Percentiles rank a stretch among this genome's conserved stretches.
phyloP scores from a whole-genome alignment of 2,113 vertebrate species.

The Halichoerus grypus region DNA sequence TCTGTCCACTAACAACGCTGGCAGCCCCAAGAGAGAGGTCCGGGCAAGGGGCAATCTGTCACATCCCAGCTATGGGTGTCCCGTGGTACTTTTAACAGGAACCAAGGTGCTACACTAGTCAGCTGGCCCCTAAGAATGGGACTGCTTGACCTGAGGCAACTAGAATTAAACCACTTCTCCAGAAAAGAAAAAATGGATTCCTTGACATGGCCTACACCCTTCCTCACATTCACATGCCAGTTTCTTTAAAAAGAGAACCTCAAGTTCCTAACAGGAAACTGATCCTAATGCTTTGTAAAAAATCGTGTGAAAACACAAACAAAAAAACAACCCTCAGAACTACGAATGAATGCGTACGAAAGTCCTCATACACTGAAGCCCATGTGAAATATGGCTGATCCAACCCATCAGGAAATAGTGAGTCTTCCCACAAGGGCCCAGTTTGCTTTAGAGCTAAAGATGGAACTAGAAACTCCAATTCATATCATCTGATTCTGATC shows the following conservation, averaged over 20 bases:
- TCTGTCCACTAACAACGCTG: constrained; percentile 10
- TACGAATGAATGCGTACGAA: background rate
- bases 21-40: background rate
- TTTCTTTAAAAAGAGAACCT: background rate
- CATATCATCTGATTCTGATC: constrained; percentile 58
- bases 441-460: constrained; percentile 27
- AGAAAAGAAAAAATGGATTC: background rate
- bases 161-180: constrained; percentile 15
- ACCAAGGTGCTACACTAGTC: background rate
- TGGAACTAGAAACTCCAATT: constrained; percentile 32
- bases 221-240: background rate
- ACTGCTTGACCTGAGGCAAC: background rate
- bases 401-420: background rate
- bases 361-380: background rate
- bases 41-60: background rate
- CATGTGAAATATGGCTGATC: background rate
- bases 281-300: background rate
- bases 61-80: background rate
- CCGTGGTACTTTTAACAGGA: background rate
- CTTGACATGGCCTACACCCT: background rate
- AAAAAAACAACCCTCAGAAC: background rate
- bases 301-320: background rate
- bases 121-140: background rate
- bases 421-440: constrained; percentile 15
- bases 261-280: background rate